These are phyloP conservation scores for Contarinia nasturtii DNA, from an alignment of 1,140 invertebrate species.

Conservation along the genomic window DNA sequence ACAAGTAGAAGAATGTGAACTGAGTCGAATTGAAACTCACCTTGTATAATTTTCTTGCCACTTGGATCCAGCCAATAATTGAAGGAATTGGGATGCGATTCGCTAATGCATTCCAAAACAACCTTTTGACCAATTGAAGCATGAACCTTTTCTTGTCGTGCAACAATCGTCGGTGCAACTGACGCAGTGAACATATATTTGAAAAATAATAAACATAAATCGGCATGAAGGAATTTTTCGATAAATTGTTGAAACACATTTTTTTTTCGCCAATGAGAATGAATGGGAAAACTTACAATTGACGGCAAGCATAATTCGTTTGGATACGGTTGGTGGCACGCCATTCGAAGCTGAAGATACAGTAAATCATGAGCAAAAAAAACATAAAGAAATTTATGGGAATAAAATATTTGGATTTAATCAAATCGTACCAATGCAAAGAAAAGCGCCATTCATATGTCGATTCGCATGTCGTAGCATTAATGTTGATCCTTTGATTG, in stretches of 20 bases:
- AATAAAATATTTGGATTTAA: too few relatives aligned
- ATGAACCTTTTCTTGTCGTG: slow-evolving; percentile 29
- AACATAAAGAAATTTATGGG: too few relatives aligned
- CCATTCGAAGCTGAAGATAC: slow-evolving; percentile 41
- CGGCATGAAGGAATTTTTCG: background rate
- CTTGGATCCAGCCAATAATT: slow-evolving; percentile 32
- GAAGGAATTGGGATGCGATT: slow-evolving; percentile 32
- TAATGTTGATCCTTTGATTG: slow-evolving; percentile 22
- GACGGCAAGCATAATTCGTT: slow-evolving; percentile 51
- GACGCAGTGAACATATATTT: background rate
- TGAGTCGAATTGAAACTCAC: too few relatives aligned
- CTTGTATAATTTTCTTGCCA: slow-evolving; percentile 5
- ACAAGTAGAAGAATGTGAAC: too few relatives aligned
- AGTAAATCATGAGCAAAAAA: background rate
- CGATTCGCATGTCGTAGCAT: slow-evolving; percentile 22
- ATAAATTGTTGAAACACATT: background rate
- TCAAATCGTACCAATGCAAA: slow-evolving; percentile 16
- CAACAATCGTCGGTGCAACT: background rate
- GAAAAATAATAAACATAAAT: background rate
- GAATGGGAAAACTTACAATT: slow-evolving; percentile 41
- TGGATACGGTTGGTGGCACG: slow-evolving; percentile 60
- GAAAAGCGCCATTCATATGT: slow-evolving; percentile 25
- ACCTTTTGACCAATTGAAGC: slow-evolving; percentile 34
- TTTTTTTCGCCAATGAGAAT: too few relatives aligned
- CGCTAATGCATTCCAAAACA: slow-evolving; percentile 32